Percentiles rank a stretch among this genome's conserved stretches.
phyloP scores from a whole-genome alignment of 2,113 vertebrate species.

The Symphodus melops region DNA sequence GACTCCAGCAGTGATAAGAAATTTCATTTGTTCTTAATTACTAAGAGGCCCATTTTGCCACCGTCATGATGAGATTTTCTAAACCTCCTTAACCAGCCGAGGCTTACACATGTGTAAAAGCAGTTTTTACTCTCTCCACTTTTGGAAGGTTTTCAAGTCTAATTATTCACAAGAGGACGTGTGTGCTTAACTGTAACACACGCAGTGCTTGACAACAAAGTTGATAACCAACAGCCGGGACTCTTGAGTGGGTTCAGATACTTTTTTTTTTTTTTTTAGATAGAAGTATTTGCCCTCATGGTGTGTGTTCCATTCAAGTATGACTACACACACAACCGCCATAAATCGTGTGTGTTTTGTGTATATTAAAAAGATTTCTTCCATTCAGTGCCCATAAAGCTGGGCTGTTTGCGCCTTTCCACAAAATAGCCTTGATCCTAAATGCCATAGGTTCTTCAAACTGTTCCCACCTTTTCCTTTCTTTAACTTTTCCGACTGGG shows the following conservation, averaged over 20 bases:
- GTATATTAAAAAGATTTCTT: constrained; percentile 6
- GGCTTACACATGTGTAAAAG: constrained; percentile 78
- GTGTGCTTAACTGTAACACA: constrained; percentile 71
- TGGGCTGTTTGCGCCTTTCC: constrained; percentile 50
- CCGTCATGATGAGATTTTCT: constrained; percentile 78
- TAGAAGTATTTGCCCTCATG: constrained; percentile 15
- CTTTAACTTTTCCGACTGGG: constrained; percentile 26
- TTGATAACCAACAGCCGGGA: constrained; percentile 65
- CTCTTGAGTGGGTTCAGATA: constrained; percentile 45
- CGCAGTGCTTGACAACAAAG: constrained; percentile 75
- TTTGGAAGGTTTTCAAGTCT: constrained; percentile 75
- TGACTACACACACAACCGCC: background rate
- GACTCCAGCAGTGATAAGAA: constrained; percentile 82
- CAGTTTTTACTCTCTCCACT: constrained; percentile 47
- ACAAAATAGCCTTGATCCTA: constrained; percentile 58
- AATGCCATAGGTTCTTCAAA: constrained; percentile 59
- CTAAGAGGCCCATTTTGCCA: constrained; percentile 77
- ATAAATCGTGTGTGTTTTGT: constrained; percentile 3
- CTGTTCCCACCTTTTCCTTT: constrained; percentile 46
- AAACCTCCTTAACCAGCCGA: constrained; percentile 77
- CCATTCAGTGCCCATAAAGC: constrained; percentile 26
- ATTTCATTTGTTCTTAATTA: constrained; percentile 86
- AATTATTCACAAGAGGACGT: constrained; percentile 78
- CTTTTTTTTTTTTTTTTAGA: too few relatives aligned
- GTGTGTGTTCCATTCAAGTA: background rate